phyloP scores from a whole-genome alignment of 2,888 invertebrate species.

The Hylaea fasciaria region DNA sequence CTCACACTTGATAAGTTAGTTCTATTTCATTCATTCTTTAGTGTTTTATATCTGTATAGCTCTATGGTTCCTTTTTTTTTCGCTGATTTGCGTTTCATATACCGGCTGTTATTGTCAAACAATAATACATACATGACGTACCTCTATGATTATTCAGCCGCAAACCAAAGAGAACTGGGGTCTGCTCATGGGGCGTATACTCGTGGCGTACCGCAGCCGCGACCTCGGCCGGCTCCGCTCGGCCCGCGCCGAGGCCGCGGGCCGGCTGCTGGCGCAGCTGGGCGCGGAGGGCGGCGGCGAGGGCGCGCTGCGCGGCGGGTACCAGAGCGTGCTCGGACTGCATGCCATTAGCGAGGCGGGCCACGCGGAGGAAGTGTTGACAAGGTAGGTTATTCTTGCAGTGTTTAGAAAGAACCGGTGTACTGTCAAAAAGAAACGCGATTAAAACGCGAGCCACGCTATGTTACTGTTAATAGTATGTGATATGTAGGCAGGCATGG shows the following conservation, averaged over 20 bases:
- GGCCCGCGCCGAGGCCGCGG: slow-evolving; percentile 72
- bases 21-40: too few species aligned
- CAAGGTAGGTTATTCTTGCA: slow-evolving; percentile 53
- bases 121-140: too few species aligned
- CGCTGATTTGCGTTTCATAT: too few species aligned
- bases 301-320: slow-evolving; percentile 73
- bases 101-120: too few species aligned
- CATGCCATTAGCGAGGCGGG: slow-evolving; percentile 76
- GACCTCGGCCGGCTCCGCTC: slow-evolving; percentile 64
- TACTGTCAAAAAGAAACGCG: too few species aligned
- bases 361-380: slow-evolving; percentile 68
- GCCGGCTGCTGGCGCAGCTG: slow-evolving; percentile 66
- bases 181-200: slow-evolving; percentile 88
- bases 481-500: too few species aligned
- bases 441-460: too few species aligned
- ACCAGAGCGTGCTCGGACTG: slow-evolving; percentile 75
- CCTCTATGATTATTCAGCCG: slow-evolving; percentile 54
- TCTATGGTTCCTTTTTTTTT: too few species aligned
- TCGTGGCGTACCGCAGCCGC: slow-evolving; percentile 84
- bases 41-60: too few species aligned
- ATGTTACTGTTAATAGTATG: too few species aligned
- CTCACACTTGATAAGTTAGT: too few species aligned
- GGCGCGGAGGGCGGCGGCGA: slow-evolving; percentile 73
- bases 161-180: slow-evolving; percentile 88
- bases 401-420: too few species aligned